phyloP scores from a whole-genome alignment of 2,888 invertebrate genomes.

The Netelia melanura region DNA sequence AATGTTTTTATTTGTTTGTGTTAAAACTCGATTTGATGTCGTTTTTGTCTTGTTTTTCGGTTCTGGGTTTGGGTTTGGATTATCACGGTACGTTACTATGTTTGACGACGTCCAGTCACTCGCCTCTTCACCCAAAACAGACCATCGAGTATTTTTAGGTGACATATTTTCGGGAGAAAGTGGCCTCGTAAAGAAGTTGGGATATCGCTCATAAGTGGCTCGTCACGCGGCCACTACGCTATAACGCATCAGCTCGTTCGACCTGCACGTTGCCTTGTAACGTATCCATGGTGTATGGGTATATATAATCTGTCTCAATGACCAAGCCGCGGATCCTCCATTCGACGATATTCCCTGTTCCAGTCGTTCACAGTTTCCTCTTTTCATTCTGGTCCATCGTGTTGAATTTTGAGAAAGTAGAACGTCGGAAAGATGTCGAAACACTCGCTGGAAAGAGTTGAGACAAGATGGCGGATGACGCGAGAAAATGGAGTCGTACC shows the following conservation, averaged over 20 bases:
- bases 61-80: no score
- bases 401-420: no score
- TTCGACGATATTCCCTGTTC: background rate
- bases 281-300: background rate
- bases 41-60: no score
- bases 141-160: conserved; percentile 69
- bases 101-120: background rate
- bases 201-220: conserved; percentile 69
- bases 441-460: no score
- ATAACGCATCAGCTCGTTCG: conserved; percentile 1
- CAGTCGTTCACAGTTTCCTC: no score
- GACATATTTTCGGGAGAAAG: conserved; percentile 68
- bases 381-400: no score
- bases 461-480: no score
- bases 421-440: no score
- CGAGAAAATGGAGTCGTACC: no score
- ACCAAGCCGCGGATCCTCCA: conserved; percentile 17
- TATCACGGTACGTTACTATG: no score
- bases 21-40: no score
- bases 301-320: background rate
- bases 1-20: no score
- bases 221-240: conserved; percentile 28
- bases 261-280: conserved; percentile 23
- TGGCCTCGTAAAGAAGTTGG: conserved; percentile 68
- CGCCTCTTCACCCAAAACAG: conserved; percentile 56